A percentile compares a stretch with the other conserved stretches of the same genome.
Evolutionary conservation across 2,113 vertebrate genomes (phyloP).

Genomic region (Sigmodon hispidus): DNA sequence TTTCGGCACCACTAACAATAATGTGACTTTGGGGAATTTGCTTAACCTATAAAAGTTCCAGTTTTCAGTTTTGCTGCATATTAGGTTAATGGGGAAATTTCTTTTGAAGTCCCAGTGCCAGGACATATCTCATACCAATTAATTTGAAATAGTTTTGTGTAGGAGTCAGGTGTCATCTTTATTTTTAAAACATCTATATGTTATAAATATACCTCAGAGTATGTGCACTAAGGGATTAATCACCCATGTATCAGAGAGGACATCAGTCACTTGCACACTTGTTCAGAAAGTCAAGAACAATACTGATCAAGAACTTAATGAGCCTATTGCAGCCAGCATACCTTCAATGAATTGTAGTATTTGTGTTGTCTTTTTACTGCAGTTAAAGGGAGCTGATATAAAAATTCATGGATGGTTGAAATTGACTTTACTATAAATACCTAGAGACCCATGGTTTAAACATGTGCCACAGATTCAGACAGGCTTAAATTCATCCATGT

Average conservation of each 20-base stretch:
- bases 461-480: background rate
- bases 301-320: background rate
- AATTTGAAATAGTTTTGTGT: background rate
- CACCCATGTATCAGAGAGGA: background rate
- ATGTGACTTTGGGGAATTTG: background rate
- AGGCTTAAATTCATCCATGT: background rate
- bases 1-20: background rate
- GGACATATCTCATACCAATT: background rate
- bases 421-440: background rate
- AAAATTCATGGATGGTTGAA: background rate
- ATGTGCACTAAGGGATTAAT: background rate
- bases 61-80: background rate
- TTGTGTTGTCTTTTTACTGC: background rate
- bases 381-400: background rate
- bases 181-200: background rate
- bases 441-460: background rate
- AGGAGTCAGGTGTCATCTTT: background rate
- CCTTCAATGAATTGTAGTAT: background rate
- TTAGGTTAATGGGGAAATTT: background rate
- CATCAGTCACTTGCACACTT: background rate
- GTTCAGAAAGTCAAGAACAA: background rate
- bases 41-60: background rate
- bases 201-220: background rate
- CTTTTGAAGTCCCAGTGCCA: background rate
- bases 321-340: background rate